Evolutionary conservation across 2,113 vertebrate genomes (phyloP), one percentile per base, ranked within the genome.

Genomic region (Pterocles orientalis): DNA sequence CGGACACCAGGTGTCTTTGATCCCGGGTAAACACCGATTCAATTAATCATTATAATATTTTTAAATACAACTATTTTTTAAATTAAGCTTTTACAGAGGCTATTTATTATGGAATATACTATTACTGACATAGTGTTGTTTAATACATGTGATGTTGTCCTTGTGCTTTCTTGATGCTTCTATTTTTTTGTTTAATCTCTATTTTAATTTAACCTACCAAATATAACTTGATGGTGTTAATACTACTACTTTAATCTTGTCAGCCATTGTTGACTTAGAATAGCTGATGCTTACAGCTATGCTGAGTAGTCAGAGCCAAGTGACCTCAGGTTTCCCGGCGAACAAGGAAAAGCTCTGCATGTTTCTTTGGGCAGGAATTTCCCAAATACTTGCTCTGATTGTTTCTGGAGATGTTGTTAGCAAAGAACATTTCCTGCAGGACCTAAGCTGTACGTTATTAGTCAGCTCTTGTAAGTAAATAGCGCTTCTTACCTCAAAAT

Each of bases 1-100:
- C 98, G 98, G 41, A 99, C 98, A 0, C 99, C 99, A 25, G 99
- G 99, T 5, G 98, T 99, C 20, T 99, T 99, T 21, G 98, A 99
- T 75, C 96, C 98, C 0, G 97, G 98, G 99, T 99, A 94, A 97
- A 48, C 69, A 85, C 61, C 10, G 9, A 14, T 48, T 33, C 45
- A 28, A 18, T 56, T 47, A 17, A 9, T n/a, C 82, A 18, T 31
- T 58, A 10, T 6, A 50, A 25, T 31, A 62, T 23, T 79, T 80
- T 2, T 8, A 71, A 33, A 36, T 60, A 9, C 14, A 62, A 14
- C 3, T 39, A 2, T 6, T n/a, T 64, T 70, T 58, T 0, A 43
- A 77, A 51, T 51, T 23, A 21, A 56, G 15, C 19, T 70, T 83
- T 68, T 73, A 29, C 33, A 72, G 57, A 65, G 26, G 33, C 3